Evolutionary conservation across 2,797 vertebrate genomes (phyloP).

Genomic region (Fratercula arctica): DNA sequence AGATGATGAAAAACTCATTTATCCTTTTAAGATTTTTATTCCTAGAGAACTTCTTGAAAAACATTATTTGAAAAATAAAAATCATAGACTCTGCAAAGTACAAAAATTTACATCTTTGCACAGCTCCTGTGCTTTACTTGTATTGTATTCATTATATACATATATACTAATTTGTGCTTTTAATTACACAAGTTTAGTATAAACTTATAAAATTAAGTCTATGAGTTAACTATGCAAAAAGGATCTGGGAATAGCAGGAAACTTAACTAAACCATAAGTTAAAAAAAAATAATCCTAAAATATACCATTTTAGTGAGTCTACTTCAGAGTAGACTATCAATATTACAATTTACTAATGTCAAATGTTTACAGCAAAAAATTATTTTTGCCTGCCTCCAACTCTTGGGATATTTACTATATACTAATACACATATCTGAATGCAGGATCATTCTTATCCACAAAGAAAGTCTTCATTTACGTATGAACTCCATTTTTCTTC

Average conservation of each 20-base stretch:
- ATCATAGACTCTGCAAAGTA: conserved; percentile 72
- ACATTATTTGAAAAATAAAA: conserved; percentile 71
- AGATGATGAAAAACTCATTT: conserved; percentile 63
- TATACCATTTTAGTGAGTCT: not conserved
- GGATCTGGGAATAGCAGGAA: conserved; percentile 48
- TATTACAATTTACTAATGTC: conserved; percentile 31
- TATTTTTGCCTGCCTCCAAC: not conserved
- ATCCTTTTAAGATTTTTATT: conserved; percentile 56
- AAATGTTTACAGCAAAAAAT: conserved; percentile 28
- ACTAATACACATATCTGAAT: not conserved
- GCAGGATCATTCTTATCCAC: not conserved
- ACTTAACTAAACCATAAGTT: conserved; percentile 27
- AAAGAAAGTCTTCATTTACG: not conserved
- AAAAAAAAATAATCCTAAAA: conserved; percentile 28
- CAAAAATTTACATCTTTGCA: conserved; percentile 75
- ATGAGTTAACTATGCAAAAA: conserved; percentile 57
- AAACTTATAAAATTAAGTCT: conserved; percentile 69
- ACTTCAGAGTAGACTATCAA: conserved; percentile 13
- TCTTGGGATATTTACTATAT: not conserved
- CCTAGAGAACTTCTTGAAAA: conserved; percentile 61
- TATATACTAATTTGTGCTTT: conserved; percentile 72
- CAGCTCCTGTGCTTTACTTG: conserved; percentile 61
- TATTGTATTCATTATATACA: conserved; percentile 67
- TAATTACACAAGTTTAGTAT: conserved; percentile 60
- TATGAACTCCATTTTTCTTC: not conserved